These are phyloP conservation scores for Abrostola triplasia DNA, from an alignment of 2,888 invertebrate genomes.

Conservation along the genomic window DNA sequence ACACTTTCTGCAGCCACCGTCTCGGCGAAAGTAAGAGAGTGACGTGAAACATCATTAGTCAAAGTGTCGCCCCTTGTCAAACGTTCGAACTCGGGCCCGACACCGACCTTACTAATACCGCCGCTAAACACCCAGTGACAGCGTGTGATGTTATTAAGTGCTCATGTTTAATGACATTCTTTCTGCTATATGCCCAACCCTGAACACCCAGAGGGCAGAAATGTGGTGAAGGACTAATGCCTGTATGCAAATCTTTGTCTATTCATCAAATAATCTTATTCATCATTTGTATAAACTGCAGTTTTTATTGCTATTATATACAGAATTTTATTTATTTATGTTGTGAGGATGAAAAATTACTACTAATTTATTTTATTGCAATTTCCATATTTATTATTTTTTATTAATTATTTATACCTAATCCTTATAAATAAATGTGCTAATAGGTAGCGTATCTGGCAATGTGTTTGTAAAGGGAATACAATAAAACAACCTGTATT, in stretches of 20 bases:
- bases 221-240: not conserved
- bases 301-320: too few relatives aligned
- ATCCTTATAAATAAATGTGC: too few relatives aligned
- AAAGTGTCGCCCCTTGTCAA: conserved; percentile 87
- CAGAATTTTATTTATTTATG: too few relatives aligned
- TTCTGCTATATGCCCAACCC: conserved; percentile 29
- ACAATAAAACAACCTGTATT: not conserved
- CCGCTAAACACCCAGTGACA: conserved; percentile 72
- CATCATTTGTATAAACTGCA: too few relatives aligned
- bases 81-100: conserved; percentile 75
- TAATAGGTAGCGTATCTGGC: too few relatives aligned
- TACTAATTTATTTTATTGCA: too few relatives aligned
- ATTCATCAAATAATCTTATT: too few relatives aligned
- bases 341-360: too few relatives aligned
- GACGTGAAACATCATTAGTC: conserved; percentile 82
- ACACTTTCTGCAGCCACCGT: conserved; percentile 46
- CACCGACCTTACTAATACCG: conserved; percentile 74
- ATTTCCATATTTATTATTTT: too few relatives aligned
- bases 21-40: conserved; percentile 74
- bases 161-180: conserved; percentile 66
- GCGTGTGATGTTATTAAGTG: conserved; percentile 79
- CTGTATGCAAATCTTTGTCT: too few relatives aligned
- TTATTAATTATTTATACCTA: too few relatives aligned
- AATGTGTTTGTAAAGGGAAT: not conserved
- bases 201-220: not conserved